Evolutionary conservation across 2,888 invertebrate species (phyloP).

Genomic region (Alloscopus bannaensis): DNA sequence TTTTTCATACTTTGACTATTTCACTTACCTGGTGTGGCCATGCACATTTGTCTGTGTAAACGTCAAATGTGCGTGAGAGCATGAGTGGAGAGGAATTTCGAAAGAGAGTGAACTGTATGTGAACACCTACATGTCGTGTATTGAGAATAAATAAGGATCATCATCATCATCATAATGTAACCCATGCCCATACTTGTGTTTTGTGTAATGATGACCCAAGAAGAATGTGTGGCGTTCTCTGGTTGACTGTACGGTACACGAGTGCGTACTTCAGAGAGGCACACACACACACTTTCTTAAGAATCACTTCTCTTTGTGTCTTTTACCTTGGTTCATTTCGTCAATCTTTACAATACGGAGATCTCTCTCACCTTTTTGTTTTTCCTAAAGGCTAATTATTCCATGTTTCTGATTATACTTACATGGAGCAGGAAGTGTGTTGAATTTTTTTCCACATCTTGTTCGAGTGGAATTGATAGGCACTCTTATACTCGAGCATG

Average conservation of each 20-base stretch:
- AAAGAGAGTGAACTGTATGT: background rate
- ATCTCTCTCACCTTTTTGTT: background rate
- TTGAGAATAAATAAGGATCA: slow-evolving; percentile 34
- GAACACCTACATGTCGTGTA: slow-evolving; percentile 18
- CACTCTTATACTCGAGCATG: background rate
- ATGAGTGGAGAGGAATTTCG: slow-evolving; percentile 4
- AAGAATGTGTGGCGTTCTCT: slow-evolving; percentile 22
- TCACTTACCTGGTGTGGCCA: background rate
- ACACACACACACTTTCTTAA: no score
- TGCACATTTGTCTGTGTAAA: background rate
- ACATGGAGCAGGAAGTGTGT: slow-evolving; percentile 19
- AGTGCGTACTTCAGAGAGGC: background rate
- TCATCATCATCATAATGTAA: slow-evolving; percentile 15
- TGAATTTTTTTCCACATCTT: slow-evolving; percentile 20
- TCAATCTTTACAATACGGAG: no score
- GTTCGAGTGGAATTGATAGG: slow-evolving; percentile 8
- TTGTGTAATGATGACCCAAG: slow-evolving; percentile 28
- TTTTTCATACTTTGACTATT: no score
- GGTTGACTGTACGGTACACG: background rate
- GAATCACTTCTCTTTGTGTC: background rate
- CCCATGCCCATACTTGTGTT: slow-evolving; percentile 13
- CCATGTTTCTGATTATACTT: slow-evolving; percentile 25
- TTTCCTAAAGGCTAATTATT: slow-evolving; percentile 24
- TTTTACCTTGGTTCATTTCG: background rate
- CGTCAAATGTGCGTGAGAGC: slow-evolving; percentile 25